Conservation (phyloP, 2,888 invertebrate genomes). For the Bellardia bayeri region DNA sequence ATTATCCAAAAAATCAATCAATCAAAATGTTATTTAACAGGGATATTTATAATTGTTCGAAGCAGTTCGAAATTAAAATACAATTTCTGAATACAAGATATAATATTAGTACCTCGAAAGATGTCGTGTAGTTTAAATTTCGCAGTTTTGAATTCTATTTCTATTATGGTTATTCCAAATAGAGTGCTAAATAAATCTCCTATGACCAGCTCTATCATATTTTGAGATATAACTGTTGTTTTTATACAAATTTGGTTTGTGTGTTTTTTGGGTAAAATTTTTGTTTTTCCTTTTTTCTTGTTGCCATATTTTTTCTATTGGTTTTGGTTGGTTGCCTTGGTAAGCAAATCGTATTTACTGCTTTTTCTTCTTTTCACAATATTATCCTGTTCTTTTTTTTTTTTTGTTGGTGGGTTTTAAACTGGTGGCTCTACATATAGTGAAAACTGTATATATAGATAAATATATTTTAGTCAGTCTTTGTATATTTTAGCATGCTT, state of each 20-base stretch:
- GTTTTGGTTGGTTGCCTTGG: constrained; percentile 59
- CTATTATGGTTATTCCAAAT: no score
- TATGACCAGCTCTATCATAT: no score
- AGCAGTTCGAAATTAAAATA: no score
- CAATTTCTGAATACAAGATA: no score
- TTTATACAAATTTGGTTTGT: background rate
- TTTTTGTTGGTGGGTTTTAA: background rate
- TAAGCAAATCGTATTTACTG: constrained; percentile 24
- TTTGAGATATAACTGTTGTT: no score
- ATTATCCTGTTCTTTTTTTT: background rate
- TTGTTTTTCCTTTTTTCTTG: background rate
- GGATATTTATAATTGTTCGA: no score
- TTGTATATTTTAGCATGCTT: constrained; percentile 10
- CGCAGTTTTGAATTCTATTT: no score
- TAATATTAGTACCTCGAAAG: no score
- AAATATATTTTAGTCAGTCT: constrained; percentile 3
- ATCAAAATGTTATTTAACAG: no score
- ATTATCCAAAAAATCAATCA: no score
- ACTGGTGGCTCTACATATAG: background rate
- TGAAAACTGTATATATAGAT: constrained; percentile 3
- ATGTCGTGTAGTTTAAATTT: no score
- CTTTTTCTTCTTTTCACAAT: background rate
- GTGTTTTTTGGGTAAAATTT: background rate
- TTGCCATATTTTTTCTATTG: constrained; percentile 25
- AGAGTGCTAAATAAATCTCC: no score